Percentiles rank a stretch among this genome's conserved stretches.
phyloP scores from a whole-genome alignment of 2,888 invertebrate genomes.

The Drosophila sordidula region DNA sequence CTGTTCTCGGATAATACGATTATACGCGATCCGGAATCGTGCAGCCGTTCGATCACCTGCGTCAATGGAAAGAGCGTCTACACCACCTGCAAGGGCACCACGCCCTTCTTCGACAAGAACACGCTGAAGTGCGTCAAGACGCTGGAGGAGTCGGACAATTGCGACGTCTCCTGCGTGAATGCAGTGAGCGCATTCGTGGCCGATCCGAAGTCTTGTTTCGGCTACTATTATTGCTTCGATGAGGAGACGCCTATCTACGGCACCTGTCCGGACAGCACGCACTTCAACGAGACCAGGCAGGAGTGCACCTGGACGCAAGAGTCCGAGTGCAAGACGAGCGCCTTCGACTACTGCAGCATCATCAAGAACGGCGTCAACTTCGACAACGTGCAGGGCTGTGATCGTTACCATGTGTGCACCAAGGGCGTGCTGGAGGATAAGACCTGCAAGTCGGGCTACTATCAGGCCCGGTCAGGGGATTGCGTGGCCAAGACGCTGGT shows the following conservation, averaged over 20 bases:
- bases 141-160: constrained; percentile 7
- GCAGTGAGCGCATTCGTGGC: constrained; percentile 20
- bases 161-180: constrained; percentile 56
- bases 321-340: constrained; percentile 50
- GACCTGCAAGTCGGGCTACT: constrained; percentile 56
- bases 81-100: constrained; percentile 50
- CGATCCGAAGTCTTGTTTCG: constrained; percentile 70
- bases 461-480: constrained; percentile 40
- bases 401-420: constrained; percentile 56
- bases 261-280: constrained; percentile 46
- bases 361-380: constrained; percentile 67
- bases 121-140: constrained; percentile 47
- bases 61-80: constrained; percentile 51
- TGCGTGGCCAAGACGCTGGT: constrained; percentile 53
- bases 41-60: constrained; percentile 73
- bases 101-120: constrained; percentile 64
- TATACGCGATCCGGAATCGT: constrained; percentile 80
- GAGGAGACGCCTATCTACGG: constrained; percentile 53
- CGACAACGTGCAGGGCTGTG: constrained; percentile 51
- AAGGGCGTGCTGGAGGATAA: constrained; percentile 47
- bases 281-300: constrained; percentile 61
- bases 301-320: constrained; percentile 43
- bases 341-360: constrained; percentile 71
- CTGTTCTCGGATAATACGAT: constrained; percentile 68
- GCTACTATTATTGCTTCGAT: constrained; percentile 66